A percentile compares a stretch with the other conserved stretches of the same genome.
Evolutionary conservation across 2,797 vertebrate species (phyloP).

Genomic region (Karalla daura): DNA sequence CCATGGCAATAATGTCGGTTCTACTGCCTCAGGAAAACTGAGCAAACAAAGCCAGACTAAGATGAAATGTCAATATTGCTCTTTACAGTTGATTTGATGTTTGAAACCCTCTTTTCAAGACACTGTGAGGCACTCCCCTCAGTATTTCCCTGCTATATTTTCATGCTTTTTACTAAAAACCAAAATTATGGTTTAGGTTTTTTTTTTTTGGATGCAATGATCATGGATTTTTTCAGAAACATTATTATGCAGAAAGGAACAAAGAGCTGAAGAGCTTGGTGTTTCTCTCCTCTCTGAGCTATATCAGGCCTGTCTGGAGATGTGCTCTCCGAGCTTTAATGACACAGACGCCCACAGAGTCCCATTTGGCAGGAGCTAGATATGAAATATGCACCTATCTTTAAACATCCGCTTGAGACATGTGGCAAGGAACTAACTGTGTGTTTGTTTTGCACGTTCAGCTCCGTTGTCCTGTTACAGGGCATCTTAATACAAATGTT

Average conservation of each 20-base stretch:
- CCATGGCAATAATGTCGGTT: background rate
- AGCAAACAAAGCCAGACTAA: constrained; percentile 22
- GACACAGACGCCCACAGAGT: background rate
- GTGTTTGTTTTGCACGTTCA: background rate
- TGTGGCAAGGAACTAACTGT: background rate
- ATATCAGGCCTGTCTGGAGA: background rate
- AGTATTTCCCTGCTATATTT: no score
- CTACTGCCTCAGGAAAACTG: background rate
- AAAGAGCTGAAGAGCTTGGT: background rate
- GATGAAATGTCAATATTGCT: constrained; percentile 47
- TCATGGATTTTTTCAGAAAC: no score
- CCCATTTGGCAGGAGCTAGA: background rate
- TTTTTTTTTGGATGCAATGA: no score
- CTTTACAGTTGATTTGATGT: background rate
- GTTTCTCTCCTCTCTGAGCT: background rate
- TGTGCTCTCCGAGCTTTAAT: background rate
- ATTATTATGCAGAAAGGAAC: background rate
- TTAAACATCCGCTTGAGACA: background rate
- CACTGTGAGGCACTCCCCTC: background rate
- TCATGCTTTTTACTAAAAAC: no score
- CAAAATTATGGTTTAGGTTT: no score
- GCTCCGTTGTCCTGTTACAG: background rate
- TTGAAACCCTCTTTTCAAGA: background rate
- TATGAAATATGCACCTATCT: constrained; percentile 9
- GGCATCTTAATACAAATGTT: background rate